Base-by-base conservation (phyloP, 2,888 invertebrate genomes). In the Cinara cedri region DNA sequence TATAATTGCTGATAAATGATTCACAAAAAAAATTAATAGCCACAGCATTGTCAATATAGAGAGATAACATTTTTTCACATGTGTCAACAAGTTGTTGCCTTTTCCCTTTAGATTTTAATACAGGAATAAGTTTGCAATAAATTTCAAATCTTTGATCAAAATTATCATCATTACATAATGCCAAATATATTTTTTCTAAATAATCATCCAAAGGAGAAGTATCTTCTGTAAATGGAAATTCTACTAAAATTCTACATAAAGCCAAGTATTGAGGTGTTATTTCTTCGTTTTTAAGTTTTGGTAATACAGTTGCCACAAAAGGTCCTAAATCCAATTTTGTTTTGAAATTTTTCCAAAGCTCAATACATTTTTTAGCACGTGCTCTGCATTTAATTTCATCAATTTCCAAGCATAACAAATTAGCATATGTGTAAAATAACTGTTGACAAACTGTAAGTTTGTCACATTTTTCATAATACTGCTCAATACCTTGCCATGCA, bases 81-180 rank as follows among this genome's bases (percentile, higher is more conserved):
- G 49, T 42, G 1, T 70, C 70, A 51, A 70, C 68, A 49, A 78
- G 46, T 42, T 49, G 46, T 51, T 60, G 78, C 3, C 78, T 70
- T 19, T 78, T 70, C 0, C 78, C 78, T 66, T 78, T 78, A 8
- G 78, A 78, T 3, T 78, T 78, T 42, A 78, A 51, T 11, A 70
- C 34, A 16, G 78, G 78, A 51, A 78, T 42, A 16, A 78, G 68
- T 70, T 78, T 78, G 21, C 78, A 78, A n/a, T 78, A 78, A n/a
- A 78, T 51, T 60, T 78, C 78, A 66, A 78, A 78, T 51, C 42
- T 78, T 21, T 70, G 57, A 49, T 78, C 68, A 70, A 21, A 70
- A 68, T n/a, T 60, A n/a, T 78, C 46, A 21, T 78, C 78, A n/a
- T 62, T 34, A 51, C 78, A 78, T 13, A 78, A 60, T 19, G 78